These are phyloP conservation scores for Helicoverpa zea DNA, from an alignment of 1,140 invertebrate species.

Conservation along the genomic window DNA sequence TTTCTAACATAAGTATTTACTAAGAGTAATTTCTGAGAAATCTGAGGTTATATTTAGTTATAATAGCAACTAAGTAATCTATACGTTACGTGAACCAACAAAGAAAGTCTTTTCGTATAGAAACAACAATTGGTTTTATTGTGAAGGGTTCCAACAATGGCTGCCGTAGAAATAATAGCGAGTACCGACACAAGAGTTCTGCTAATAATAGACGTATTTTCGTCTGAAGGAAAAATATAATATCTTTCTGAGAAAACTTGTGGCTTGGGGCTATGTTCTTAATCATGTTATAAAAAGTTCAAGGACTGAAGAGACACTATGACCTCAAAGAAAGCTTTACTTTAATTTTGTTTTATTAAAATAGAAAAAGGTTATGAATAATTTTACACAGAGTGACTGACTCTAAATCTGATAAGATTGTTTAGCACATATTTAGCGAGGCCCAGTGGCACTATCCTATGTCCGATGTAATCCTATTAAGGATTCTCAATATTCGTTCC, in stretches of 20 bases:
- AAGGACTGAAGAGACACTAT: background rate
- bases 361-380: too few species aligned
- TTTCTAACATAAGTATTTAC: slow-evolving; percentile 14
- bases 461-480: too few species aligned
- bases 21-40: background rate
- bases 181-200: background rate
- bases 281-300: slow-evolving; percentile 3
- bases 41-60: background rate
- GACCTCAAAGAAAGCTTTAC: too few species aligned
- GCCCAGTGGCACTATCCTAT: too few species aligned
- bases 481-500: too few species aligned
- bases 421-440: too few species aligned
- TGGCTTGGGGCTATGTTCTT: background rate
- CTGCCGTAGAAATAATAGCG: slow-evolving; percentile 1
- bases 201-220: slow-evolving; percentile 6
- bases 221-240: background rate
- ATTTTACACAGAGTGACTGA: too few species aligned
- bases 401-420: too few species aligned
- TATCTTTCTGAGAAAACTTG: background rate
- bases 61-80: background rate
- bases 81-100: background rate
- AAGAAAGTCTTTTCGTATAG: slow-evolving; percentile 29
- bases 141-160: slow-evolving; percentile 14
- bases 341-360: too few species aligned
- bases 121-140: slow-evolving; percentile 26